Base-by-base conservation (phyloP, 2,888 invertebrate species). In the Elmis aenea region DNA sequence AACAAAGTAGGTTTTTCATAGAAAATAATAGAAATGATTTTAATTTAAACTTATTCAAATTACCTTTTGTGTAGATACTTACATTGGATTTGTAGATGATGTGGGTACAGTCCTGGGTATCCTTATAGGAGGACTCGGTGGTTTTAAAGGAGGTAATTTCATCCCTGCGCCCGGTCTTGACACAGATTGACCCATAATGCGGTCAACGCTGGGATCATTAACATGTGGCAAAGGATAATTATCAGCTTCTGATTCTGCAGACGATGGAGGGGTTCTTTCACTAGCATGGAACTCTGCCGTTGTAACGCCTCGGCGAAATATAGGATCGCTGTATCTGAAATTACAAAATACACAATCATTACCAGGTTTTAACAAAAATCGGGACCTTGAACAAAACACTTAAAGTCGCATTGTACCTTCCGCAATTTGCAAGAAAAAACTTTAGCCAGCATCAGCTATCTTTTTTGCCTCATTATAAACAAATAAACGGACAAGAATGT, bases 151-250 rank as follows among this genome's bases (percentile, higher is more conserved):
- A 3, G 68, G 68, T 34, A 68, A 52, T 43, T 57, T 58, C 57
- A 62, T 62, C 3, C 53, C 52, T 4, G 55, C 42, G 5, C 62
- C 64, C 2, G 66, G 67, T 39, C 67, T 54, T 2, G 59, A 48
- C 5, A 68, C 64, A 4, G 58, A 53, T 5, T 67, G 67, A 1
- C 68, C 68, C 66, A 68, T 64, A 2, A 67, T 52, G 13, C 66
- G 51, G 42, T 68, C 68, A 1, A 68, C 51, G 38, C 58, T 63
- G 10, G 58, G 50, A 21, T 62, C 62, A n/a, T 38, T 34, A 13
- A 45, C 44, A 2, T 40, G 45, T 5, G 64, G 62, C 25, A 61
- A 37, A 0, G 54, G 54, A n/a, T n/a, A n/a, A n/a, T n/a, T n/a
- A 22, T 58, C 61, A n/a, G 51, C 52, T 4, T 59, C 63, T 4